phyloP scores from a whole-genome alignment of 2,797 vertebrate genomes.

The Sciaenops ocellatus region DNA sequence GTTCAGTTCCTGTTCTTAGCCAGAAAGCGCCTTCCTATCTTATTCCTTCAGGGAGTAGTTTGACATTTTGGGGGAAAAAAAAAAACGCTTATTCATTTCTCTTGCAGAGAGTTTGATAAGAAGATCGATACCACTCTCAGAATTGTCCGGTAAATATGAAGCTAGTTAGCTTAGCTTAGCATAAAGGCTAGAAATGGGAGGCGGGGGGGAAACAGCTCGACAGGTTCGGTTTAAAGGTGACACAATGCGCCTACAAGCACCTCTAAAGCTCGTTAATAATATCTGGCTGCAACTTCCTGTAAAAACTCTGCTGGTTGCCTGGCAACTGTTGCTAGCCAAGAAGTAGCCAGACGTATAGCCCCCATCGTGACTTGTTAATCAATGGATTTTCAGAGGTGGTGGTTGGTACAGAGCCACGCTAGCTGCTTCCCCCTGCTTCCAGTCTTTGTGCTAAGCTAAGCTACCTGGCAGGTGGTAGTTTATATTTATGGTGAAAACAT shows the following conservation, averaged over 20 bases:
- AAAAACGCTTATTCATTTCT: not conserved
- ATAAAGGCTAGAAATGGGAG: too few species aligned
- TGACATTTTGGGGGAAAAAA: not conserved
- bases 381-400: too few species aligned
- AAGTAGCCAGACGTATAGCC: not conserved
- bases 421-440: too few species aligned
- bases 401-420: too few species aligned
- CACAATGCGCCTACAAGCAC: too few species aligned
- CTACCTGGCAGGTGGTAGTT: too few species aligned
- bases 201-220: too few species aligned
- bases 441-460: too few species aligned
- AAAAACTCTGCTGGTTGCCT: not conserved
- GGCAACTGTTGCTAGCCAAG: not conserved
- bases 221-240: too few species aligned
- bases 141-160: not conserved
- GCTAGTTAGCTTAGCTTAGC: not conserved
- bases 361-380: too few species aligned
- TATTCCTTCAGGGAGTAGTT: not conserved
- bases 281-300: not conserved
- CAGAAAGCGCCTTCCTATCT: not conserved
- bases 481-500: too few species aligned
- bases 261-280: too few species aligned
- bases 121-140: not conserved
- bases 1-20: constrained; percentile 1
- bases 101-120: not conserved